phyloP scores from a whole-genome alignment of 23 tunicate genomes.

The Styela clava region DNA sequence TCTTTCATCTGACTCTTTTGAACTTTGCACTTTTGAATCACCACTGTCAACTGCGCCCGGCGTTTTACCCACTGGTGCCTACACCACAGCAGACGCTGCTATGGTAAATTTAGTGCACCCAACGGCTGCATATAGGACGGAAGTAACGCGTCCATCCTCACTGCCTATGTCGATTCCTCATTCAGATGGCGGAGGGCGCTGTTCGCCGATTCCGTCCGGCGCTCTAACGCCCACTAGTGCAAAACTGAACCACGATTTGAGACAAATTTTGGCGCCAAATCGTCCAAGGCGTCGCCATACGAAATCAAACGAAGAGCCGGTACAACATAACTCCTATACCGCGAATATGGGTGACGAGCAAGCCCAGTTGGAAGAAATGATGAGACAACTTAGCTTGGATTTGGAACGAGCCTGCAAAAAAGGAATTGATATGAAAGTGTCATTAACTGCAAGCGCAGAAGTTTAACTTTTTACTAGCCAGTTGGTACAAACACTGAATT shows the following conservation, averaged over 20 bases:
- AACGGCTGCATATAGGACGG: background rate
- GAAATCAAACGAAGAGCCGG: background rate
- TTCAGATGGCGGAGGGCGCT: slow-evolving; percentile 8
- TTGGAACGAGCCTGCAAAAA: slow-evolving; percentile 65
- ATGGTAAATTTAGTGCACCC: background rate
- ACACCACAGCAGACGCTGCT: background rate
- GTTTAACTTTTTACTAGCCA: too few relatives aligned
- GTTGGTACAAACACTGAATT: too few relatives aligned
- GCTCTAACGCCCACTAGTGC: slow-evolving; percentile 71
- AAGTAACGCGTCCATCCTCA: background rate
- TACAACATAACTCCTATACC: slow-evolving; percentile 16
- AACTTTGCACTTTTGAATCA: slow-evolving; percentile 51
- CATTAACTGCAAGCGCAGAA: background rate
- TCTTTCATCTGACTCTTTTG: slow-evolving; percentile 72
- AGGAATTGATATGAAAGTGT: slow-evolving; percentile 32
- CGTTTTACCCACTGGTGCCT: background rate
- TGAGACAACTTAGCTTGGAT: slow-evolving; percentile 52
- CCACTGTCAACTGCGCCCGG: slow-evolving; percentile 1
- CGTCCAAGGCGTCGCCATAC: slow-evolving; percentile 20
- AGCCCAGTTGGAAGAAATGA: slow-evolving; percentile 52
- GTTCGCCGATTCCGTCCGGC: slow-evolving; percentile 37
- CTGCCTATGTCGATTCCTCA: slow-evolving; percentile 45
- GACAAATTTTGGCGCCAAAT: slow-evolving; percentile 52
- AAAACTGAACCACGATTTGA: slow-evolving; percentile 52
- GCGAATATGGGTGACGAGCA: slow-evolving; percentile 28